Conservation (phyloP, 2,888 invertebrate species). For the Alitta virens region DNA sequence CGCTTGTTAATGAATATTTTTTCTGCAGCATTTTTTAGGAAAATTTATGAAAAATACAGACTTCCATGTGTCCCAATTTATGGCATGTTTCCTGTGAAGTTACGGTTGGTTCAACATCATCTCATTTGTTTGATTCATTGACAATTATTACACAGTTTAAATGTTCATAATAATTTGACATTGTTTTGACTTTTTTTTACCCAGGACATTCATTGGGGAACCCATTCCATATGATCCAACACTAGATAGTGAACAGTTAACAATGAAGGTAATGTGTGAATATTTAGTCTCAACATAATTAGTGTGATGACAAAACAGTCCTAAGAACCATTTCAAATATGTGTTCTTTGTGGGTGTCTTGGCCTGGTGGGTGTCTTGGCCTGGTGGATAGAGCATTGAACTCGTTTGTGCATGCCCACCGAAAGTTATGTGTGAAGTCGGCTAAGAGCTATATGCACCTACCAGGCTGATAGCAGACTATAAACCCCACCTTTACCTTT, state of each 20-base stretch:
- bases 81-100: conserved; percentile 96
- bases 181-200: no score
- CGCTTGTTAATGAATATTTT: background rate
- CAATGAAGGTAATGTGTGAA: conserved; percentile 76
- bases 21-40: conserved; percentile 67
- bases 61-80: conserved; percentile 92
- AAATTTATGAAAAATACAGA: conserved; percentile 78
- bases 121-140: background rate
- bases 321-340: no score
- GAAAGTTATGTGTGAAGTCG: no score
- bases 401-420: no score
- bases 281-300: no score
- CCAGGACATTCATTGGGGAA: conserved; percentile 76
- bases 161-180: background rate
- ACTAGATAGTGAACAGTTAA: conserved; percentile 78
- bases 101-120: conserved; percentile 58
- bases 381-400: no score
- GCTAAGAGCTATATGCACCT: no score
- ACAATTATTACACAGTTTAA: background rate
- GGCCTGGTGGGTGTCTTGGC: no score
- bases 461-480: no score
- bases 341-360: no score
- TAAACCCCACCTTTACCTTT: no score
- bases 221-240: conserved; percentile 75
- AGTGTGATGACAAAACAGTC: no score